Evolutionary conservation across 2,113 vertebrate genomes (phyloP).

Genomic region (Cercopithecus mona): DNA sequence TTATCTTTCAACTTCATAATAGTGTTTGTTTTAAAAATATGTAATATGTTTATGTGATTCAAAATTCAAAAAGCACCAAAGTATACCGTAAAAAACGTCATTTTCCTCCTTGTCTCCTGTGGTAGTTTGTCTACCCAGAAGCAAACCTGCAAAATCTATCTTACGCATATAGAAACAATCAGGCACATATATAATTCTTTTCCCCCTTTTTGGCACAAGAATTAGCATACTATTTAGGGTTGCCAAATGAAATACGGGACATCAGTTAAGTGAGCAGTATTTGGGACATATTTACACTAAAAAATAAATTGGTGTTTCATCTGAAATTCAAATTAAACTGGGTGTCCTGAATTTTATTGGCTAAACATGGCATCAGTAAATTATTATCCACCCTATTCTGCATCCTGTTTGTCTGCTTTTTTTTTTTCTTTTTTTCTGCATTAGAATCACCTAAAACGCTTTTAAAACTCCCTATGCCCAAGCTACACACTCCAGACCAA

Average conservation of each 20-base stretch:
- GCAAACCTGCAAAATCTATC: slow-evolving; percentile 28
- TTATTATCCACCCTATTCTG: neutral
- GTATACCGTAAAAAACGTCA: neutral
- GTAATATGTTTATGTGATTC: neutral
- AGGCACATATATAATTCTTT: neutral
- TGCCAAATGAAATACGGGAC: neutral
- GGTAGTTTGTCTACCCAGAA: neutral
- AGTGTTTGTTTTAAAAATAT: neutral
- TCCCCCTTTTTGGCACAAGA: neutral
- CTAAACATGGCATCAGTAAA: neutral
- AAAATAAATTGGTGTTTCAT: neutral
- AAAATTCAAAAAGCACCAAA: neutral
- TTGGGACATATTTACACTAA: neutral
- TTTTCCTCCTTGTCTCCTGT: neutral
- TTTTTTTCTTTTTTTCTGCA: neutral
- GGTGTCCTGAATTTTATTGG: neutral
- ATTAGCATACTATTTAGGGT: neutral
- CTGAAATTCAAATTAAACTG: slow-evolving; percentile 4
- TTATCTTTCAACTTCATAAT: neutral
- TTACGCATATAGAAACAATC: neutral
- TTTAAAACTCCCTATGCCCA: neutral
- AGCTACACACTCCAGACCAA: neutral
- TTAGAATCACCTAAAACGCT: neutral
- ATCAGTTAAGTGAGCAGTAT: neutral
- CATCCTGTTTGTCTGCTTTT: neutral